Evolutionary conservation across 1,140 invertebrate genomes (phyloP), one percentile per base, ranked within the genome.

Genomic region (Drosophila watanabei): DNA sequence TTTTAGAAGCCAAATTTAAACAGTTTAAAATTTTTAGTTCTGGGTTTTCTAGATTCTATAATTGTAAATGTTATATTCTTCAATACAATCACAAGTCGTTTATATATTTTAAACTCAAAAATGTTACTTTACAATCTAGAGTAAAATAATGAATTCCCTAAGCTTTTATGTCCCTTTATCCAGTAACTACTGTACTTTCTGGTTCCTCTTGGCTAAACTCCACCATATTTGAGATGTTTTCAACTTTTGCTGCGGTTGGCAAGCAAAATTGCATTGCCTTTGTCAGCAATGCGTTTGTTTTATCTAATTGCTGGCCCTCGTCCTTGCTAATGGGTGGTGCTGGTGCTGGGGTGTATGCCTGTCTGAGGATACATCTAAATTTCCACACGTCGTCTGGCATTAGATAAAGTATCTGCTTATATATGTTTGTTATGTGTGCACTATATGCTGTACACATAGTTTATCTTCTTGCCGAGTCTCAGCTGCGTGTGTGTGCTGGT

Each of bases 201-300:
- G 28, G 35, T 46, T 43, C 9, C 32, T 51, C 59, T 51, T 56
- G 69, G 37, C 54, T 48, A 51, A 80, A 63, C 81, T 80, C 71
- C 73, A 80, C 81, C 84, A 65, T 60, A 69, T 86, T 85, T 81
- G 71, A 75, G 71, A 75, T 75, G 70, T 73, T 75, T 73, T 73
- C 86, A 89, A 89, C 86, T 89, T 89, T 90, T 90, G 86, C 86
- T 90, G 75, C 81, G 81, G 75, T 75, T 81, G 58, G 63, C 85
- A 86, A 79, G 81, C 72, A 80, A 86, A 90, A 90, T 90, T 90
- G 86, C 86, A 90, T 82, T 90, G 86, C 86, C 86, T 90, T 90
- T 90, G 86, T 91, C 86, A 90, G 86, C 82, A 79, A 66, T 89
- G 82, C 82, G 86, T 90, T 90, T 90, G 86, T 90, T 90, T 90